phyloP scores from a whole-genome alignment of 2,888 invertebrate genomes.

The Atrina japonica region DNA sequence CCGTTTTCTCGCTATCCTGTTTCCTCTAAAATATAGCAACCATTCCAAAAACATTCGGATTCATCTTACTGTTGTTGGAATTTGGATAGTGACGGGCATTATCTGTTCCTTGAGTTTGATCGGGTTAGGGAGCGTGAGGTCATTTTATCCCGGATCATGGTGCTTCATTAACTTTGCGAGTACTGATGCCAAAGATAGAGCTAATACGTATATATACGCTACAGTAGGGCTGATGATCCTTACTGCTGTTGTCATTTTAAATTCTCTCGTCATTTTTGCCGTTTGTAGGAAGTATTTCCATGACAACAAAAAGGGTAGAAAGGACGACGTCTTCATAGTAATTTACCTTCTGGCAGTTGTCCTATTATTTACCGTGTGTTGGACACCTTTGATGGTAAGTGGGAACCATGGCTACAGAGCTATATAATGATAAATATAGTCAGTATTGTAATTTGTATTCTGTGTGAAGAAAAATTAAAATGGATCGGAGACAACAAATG shows the following conservation, averaged over 20 bases:
- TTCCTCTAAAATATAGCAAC: constrained; percentile 13
- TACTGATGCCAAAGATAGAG: neutral
- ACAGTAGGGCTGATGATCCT: constrained; percentile 4
- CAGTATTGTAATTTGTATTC: no score
- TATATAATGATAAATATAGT: no score
- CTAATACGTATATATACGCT: constrained; percentile 1
- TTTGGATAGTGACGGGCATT: constrained; percentile 22
- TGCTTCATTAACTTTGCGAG: constrained; percentile 11
- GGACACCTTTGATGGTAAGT: constrained; percentile 17
- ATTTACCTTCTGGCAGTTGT: constrained; percentile 10
- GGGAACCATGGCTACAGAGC: no score
- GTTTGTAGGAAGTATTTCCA: neutral
- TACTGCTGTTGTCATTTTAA: neutral
- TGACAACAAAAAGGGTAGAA: constrained; percentile 1
- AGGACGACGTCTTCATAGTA: constrained; percentile 5
- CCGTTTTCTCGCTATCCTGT: constrained; percentile 13
- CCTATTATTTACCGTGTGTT: neutral
- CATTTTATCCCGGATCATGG: constrained; percentile 24
- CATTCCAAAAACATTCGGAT: neutral
- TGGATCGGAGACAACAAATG: no score
- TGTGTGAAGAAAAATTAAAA: no score
- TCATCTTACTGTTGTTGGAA: neutral
- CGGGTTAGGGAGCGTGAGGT: neutral
- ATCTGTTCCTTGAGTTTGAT: constrained; percentile 4
- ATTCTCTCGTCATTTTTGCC: neutral